Evolutionary conservation across 1,140 invertebrate species (phyloP).

Genomic region (Fopius arisanus): DNA sequence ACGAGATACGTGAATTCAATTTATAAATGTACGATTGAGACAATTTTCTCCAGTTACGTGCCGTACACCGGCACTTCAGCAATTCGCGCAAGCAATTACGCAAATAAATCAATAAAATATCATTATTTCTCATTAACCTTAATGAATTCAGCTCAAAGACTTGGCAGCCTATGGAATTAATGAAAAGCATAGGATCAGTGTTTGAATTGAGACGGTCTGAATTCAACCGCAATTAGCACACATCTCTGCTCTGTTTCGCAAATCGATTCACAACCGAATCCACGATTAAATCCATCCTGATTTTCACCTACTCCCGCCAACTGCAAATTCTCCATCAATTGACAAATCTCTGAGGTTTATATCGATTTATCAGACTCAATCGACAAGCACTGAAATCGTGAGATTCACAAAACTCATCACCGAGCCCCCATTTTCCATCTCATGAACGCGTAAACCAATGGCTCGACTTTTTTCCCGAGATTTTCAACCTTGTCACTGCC

Average conservation of each 20-base stretch:
- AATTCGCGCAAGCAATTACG: too few species aligned
- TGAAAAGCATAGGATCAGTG: not conserved
- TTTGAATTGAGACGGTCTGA: not conserved
- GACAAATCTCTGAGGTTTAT: not conserved
- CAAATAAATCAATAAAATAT: not conserved
- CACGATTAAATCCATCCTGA: not conserved
- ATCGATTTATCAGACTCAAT: not conserved
- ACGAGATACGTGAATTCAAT: too few species aligned
- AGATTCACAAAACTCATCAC: not conserved
- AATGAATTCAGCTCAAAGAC: not conserved
- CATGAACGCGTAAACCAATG: not conserved
- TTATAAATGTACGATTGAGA: too few species aligned
- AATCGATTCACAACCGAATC: not conserved
- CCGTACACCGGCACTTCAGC: too few species aligned
- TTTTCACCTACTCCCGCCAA: not conserved
- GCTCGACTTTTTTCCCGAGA: not conserved
- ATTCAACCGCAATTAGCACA: constrained; percentile 1
- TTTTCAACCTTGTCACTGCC: not conserved
- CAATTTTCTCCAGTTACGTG: too few species aligned
- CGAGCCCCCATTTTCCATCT: not conserved
- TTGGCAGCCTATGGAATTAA: not conserved
- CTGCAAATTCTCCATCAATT: not conserved
- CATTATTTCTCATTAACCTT: not conserved
- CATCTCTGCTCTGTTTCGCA: constrained; percentile 2
- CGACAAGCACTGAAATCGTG: too few species aligned